A percentile compares a stretch with the other conserved stretches of the same genome.
Evolutionary conservation across 2,113 vertebrate species (phyloP).

Genomic region (Paramormyrops kingsleyae): DNA sequence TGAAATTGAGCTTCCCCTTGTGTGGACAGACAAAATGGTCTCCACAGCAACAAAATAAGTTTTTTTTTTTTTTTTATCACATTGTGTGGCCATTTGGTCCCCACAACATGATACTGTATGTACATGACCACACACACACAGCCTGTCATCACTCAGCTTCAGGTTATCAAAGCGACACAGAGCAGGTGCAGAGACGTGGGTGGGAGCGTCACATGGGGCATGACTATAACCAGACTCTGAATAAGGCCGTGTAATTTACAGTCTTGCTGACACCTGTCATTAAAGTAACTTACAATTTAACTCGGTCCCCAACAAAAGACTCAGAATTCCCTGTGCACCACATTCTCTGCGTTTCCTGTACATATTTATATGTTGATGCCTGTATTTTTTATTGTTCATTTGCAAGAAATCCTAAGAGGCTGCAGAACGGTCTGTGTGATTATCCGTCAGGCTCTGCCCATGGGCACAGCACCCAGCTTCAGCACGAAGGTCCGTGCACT

Average conservation of each 20-base stretch:
- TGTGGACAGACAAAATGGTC: neutral
- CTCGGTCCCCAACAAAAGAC: neutral
- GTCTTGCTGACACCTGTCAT: neutral
- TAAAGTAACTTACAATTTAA: neutral
- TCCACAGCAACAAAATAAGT: neutral
- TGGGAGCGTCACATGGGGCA: neutral
- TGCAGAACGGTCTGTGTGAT: neutral
- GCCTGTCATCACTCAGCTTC: neutral
- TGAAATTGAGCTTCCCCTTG: neutral
- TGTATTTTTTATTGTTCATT: neutral
- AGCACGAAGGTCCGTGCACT: neutral
- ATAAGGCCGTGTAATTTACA: neutral
- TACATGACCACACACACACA: neutral
- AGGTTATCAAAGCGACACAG: neutral
- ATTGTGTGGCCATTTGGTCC: neutral
- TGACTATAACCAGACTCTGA: neutral
- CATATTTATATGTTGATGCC: neutral
- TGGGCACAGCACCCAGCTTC: neutral
- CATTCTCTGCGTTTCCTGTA: neutral
- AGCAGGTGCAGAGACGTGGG: neutral
- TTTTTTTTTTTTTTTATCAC: too few relatives aligned
- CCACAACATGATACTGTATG: neutral
- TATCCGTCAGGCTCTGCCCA: neutral
- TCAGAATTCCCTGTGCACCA: neutral
- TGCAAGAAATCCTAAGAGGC: neutral